phyloP scores from a whole-genome alignment of 2,888 invertebrate genomes.

The Drosophila mayaguana region DNA sequence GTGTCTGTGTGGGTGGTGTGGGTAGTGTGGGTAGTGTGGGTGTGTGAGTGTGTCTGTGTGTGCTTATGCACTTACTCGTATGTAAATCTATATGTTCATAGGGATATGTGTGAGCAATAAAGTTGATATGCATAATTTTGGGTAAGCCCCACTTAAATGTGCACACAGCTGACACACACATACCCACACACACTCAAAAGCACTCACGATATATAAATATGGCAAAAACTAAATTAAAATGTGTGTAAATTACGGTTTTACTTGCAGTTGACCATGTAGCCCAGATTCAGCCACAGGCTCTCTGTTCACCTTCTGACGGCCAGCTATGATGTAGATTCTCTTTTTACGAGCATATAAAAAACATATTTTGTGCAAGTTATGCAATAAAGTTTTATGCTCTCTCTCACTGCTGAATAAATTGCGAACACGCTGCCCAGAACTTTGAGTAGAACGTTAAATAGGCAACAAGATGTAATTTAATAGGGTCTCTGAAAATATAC shows the following conservation, averaged over 20 bases:
- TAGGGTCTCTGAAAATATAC: conserved; percentile 35
- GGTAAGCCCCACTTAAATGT: conserved; percentile 63
- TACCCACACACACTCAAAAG: neutral
- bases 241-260: conserved; percentile 65
- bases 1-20: conserved; percentile 13
- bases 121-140: conserved; percentile 77
- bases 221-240: conserved; percentile 59
- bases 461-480: conserved; percentile 30
- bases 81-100: conserved; percentile 32
- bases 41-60: conserved; percentile 14
- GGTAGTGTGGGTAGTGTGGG: conserved; percentile 12
- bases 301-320: conserved; percentile 1
- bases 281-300: neutral
- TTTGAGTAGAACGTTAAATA: conserved; percentile 33
- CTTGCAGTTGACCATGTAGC: conserved; percentile 35
- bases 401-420: conserved; percentile 75
- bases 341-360: conserved; percentile 62
- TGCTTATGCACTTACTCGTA: conserved; percentile 22
- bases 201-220: conserved; percentile 1
- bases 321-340: conserved; percentile 30
- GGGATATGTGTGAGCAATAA: conserved; percentile 57
- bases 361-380: conserved; percentile 67
- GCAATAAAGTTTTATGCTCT: conserved; percentile 73
- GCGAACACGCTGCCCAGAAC: conserved; percentile 50
- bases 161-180: conserved; percentile 16